phyloP scores from a whole-genome alignment of 2,113 vertebrate genomes.

The Paralichthys olivaceus region DNA sequence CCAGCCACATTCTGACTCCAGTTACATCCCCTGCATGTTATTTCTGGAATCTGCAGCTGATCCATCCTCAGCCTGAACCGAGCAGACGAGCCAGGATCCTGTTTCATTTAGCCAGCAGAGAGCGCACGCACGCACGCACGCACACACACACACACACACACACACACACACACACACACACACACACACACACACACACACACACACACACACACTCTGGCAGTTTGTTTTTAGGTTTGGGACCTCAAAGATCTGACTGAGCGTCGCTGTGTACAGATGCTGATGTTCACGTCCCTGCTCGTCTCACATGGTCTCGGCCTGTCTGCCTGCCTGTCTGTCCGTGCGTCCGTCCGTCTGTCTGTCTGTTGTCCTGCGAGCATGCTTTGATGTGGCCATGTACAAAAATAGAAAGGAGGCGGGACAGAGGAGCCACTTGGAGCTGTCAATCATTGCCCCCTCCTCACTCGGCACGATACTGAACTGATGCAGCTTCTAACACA shows the following conservation, averaged over 20 bases:
- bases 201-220: conserved; percentile 1
- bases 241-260: background rate
- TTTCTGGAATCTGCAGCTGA: conserved; percentile 54
- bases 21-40: conserved; percentile 38
- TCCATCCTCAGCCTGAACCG: conserved; percentile 21
- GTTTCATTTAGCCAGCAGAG: conserved; percentile 48
- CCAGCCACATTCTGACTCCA: conserved; percentile 13
- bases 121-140: background rate
- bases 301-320: background rate
- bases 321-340: background rate
- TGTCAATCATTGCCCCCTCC: conserved; percentile 60
- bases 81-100: conserved; percentile 20
- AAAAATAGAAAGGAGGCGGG: conserved; percentile 64
- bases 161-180: conserved; percentile 7
- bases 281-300: conserved; percentile 17
- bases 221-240: conserved; percentile 2
- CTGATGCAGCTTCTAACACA: background rate
- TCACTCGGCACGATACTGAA: background rate
- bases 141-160: conserved; percentile 8
- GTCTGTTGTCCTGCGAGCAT: conserved; percentile 39
- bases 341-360: background rate
- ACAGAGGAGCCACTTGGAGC: conserved; percentile 64
- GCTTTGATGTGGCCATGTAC: conserved; percentile 60
- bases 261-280: background rate
- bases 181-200: conserved; percentile 2